These are phyloP conservation scores for Micropoecilia bifurca DNA, from an alignment of 2,797 vertebrate species.

Conservation along the genomic window DNA sequence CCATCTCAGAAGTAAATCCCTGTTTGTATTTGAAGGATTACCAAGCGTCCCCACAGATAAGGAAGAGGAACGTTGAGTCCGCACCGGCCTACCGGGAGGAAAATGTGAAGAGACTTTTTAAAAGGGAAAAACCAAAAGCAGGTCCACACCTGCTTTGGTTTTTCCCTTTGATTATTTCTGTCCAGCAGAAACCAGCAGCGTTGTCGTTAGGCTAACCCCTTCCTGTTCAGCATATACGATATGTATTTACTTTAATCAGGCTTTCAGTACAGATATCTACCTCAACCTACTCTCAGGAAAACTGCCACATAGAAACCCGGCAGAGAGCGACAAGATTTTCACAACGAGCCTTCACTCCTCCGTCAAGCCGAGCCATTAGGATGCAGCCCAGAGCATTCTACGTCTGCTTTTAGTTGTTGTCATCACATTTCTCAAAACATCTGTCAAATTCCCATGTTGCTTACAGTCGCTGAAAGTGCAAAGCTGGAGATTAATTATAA, in stretches of 20 bases:
- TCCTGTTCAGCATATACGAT: constrained; percentile 7
- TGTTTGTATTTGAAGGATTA: constrained; percentile 71
- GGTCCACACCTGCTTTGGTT: neutral
- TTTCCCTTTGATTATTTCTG: too few species aligned
- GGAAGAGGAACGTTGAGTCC: constrained; percentile 50
- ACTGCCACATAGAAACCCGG: constrained; percentile 35
- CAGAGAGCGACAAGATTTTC: constrained; percentile 41
- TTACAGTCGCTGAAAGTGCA: constrained; percentile 24
- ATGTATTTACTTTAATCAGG: neutral
- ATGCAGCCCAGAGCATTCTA: constrained; percentile 37
- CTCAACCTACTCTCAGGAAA: constrained; percentile 11
- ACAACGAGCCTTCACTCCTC: constrained; percentile 25
- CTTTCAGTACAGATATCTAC: constrained; percentile 2
- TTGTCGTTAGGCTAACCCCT: constrained; percentile 19
- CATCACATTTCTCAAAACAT: constrained; percentile 49
- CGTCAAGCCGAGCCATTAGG: constrained; percentile 25
- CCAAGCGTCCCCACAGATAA: constrained; percentile 44
- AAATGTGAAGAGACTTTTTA: constrained; percentile 9
- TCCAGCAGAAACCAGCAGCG: neutral
- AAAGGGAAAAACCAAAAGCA: constrained; percentile 5
- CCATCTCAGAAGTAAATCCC: constrained; percentile 64
- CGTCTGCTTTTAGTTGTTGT: constrained; percentile 21
- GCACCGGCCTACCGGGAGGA: constrained; percentile 19
- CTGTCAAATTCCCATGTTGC: constrained; percentile 48
- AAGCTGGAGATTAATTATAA: constrained; percentile 46